Base-by-base conservation (phyloP, 2,113 vertebrate species). In the Aptenodytes forsteri region DNA sequence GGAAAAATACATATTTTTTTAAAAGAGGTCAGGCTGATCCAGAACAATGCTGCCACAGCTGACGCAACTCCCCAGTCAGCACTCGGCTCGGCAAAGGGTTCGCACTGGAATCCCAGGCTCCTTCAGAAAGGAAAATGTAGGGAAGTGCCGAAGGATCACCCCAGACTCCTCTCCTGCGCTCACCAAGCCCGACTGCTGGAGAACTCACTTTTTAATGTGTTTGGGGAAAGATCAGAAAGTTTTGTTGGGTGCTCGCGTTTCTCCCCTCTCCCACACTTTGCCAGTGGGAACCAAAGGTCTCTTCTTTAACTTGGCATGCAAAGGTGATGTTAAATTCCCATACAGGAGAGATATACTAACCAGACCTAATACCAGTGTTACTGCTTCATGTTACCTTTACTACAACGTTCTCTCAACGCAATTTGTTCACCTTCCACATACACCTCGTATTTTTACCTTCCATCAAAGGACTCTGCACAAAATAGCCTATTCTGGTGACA, bases 31-130 rank as follows among this genome's bases (percentile, higher is more conserved):
- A 90, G 44, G 19, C 46, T 75, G 77, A 84, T 95, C 16, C 49
- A 56, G 59, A 96, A 94, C 83, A 94, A 94, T 62, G 77, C 71
- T 91, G 82, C 70, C 10, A 16, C 71, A 67, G 81, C 91, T 67
- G 78, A 94, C 20, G 1, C 62, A 91, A 54, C 75, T 90, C 83
- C 73, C 75, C 69, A 46, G 66, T 17, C 72, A 92, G 64, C 21
- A 11, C 42, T 59, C 46, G 3, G 50, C 36, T 36, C 27, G 3
- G 44, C 22, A 16, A 56, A 86, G 25, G 21, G 34, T 34, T 96
- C 9, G 3, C 38, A 9, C 78, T 83, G 50, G 81, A 95, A 87
- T 75, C 50, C 58, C 89, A 78, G 56, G 20, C 29, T 90, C 62
- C 71, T 38, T 10, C 7, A 2, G 75, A 96, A 95, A 93, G n/a